Evolutionary conservation across 2,888 invertebrate genomes (phyloP).

Genomic region (Cryptophagus acutangulus): DNA sequence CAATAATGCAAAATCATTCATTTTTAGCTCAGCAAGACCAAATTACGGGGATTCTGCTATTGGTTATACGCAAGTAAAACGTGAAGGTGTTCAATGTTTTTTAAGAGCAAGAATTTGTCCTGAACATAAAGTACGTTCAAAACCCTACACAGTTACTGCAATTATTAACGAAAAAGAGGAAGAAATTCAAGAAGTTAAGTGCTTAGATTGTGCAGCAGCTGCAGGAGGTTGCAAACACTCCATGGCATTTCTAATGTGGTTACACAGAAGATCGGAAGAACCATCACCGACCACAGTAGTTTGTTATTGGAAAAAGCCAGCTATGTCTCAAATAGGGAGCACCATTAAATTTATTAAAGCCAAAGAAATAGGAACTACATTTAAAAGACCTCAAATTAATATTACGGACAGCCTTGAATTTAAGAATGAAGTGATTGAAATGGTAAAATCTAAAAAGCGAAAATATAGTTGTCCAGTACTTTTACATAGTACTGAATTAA

Average conservation of each 20-base stretch:
- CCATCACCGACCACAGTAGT: constrained; percentile 9
- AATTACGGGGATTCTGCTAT: no score
- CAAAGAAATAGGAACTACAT: no score
- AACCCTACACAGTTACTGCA: constrained; percentile 6
- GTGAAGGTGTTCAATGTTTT: constrained; percentile 1
- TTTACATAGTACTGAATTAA: no score
- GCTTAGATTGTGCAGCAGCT: constrained; percentile 7
- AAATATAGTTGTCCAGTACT: no score
- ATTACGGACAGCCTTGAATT: no score
- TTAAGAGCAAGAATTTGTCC: constrained; percentile 11
- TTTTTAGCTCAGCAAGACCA: no score
- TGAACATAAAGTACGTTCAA: constrained; percentile 9
- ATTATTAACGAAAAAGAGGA: no score
- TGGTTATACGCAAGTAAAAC: constrained; percentile 9
- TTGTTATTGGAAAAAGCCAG: no score
- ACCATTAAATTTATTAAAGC: constrained; percentile 8
- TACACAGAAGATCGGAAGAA: constrained; percentile 13
- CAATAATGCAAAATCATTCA: no score
- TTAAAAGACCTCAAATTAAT: no score
- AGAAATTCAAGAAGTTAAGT: not conserved
- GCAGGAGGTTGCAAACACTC: constrained; percentile 11
- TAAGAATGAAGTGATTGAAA: no score
- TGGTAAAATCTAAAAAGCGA: no score
- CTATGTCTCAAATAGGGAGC: constrained; percentile 11
- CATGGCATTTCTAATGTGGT: constrained; percentile 11